Base-by-base conservation (phyloP, 1,140 invertebrate genomes). In the Tachypleus tridentatus region DNA sequence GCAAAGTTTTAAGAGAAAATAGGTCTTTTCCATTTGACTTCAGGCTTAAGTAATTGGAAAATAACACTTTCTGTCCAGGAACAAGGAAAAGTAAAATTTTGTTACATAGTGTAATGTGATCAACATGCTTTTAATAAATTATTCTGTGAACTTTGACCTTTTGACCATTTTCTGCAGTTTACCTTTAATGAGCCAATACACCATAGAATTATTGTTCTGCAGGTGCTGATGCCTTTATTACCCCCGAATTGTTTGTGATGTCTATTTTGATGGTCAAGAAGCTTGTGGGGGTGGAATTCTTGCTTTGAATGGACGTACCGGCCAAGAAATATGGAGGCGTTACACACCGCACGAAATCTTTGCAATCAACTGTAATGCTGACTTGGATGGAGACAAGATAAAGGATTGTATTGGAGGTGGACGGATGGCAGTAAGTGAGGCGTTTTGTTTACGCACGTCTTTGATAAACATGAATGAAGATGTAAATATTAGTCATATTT, bases 341-440 rank as follows among this genome's bases (percentile, higher is more conserved):
- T 90, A 87, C 84, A 80, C 83, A 6, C 76, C 80, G 64, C 86
- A 88, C 73, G 86, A 87, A 70, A 79, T 92, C 50, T 88, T 86
- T 74, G 85, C 83, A 3, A 71, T 91, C 7, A 86, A 87, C 71
- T 92, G 90, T 76, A 81, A 82, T 53, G 76, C 79, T 9, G 89
- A 92, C 76, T 71, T 92, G 2, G 87, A 86, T 71, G 72, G 73
- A 9, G 89, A 93, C 77, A 80, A 80, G 8, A 75, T 84, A 49
- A 80, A 81, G 48, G 89, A 92, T 74, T 92, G 89, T 74, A 73
- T 91, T 47, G 82, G 82, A 57, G 84, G 84, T 8, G 89, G 89
- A 49, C 60, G 72, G 47, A 73, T 73, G 70, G 72, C 70, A 5
- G 70, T 72, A 61, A 67, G 70, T 67, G 29, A 29, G 29, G 29